Percentiles rank a stretch among this genome's conserved stretches.
These are phyloP conservation scores for Troglohyphantes excavatus DNA, from an alignment of 2,888 invertebrate species.

Conservation along the genomic window DNA sequence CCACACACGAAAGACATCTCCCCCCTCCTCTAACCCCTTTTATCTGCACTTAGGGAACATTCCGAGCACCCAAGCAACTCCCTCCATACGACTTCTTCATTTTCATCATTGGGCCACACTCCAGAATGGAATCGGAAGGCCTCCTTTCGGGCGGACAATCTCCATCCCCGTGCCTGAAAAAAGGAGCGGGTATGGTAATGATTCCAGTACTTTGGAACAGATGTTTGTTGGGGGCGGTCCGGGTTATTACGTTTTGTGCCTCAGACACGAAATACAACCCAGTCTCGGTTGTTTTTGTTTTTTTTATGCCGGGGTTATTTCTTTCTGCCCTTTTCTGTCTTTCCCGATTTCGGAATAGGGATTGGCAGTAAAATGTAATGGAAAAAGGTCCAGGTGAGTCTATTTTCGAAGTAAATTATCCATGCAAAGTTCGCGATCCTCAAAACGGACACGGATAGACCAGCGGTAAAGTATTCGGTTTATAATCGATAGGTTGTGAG, in stretches of 20 bases:
- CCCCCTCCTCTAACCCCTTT: conserved; percentile 6
- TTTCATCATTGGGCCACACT: conserved; percentile 8
- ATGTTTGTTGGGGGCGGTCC: conserved; percentile 31
- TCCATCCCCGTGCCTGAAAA: background rate
- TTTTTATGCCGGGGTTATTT: conserved; percentile 28
- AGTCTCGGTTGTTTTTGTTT: conserved; percentile 36
- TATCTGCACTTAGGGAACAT: conserved; percentile 22
- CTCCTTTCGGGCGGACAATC: background rate
- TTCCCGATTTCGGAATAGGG: conserved; percentile 31
- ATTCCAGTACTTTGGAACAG: conserved; percentile 57
- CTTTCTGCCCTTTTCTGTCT: conserved; percentile 31
- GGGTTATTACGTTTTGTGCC: conserved; percentile 60
- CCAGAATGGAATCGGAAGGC: background rate
- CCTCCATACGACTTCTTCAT: conserved; percentile 8
- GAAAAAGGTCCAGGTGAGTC: background rate
- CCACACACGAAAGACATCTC: background rate
- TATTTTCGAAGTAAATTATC: background rate
- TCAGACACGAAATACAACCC: conserved; percentile 40
- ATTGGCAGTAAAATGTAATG: conserved; percentile 21
- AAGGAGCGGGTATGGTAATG: conserved; percentile 60
- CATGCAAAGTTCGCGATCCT: background rate
- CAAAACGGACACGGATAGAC: too few relatives aligned
- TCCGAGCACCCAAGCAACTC: conserved; percentile 3
- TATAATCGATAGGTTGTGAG: too few relatives aligned
- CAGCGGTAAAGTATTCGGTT: too few relatives aligned